phyloP scores from a whole-genome alignment of 1,140 invertebrate genomes.

The Saccostrea cuccullata region DNA sequence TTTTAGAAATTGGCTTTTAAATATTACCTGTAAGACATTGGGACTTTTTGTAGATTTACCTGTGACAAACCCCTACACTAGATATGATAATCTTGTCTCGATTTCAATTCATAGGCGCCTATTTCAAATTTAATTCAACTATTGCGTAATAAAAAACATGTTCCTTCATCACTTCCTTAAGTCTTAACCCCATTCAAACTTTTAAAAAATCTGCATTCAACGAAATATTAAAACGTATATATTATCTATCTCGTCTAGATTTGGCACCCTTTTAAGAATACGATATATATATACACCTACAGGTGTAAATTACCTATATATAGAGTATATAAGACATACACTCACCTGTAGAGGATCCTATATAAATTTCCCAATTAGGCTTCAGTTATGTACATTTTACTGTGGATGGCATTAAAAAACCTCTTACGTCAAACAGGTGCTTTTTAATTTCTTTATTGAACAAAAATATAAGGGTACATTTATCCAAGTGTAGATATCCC shows the following conservation, averaged over 20 bases:
- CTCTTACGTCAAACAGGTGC: not conserved
- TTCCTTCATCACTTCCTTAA: not conserved
- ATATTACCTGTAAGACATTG: not conserved
- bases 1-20: no score
- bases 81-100: not conserved
- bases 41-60: not conserved
- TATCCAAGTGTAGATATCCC: not conserved
- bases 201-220: not conserved
- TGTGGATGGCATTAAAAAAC: not conserved
- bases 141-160: not conserved
- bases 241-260: not conserved
- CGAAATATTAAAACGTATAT: not conserved
- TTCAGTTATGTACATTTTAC: not conserved
- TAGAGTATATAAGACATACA: not conserved
- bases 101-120: not conserved
- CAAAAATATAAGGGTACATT: no score
- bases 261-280: not conserved
- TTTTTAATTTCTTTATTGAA: no score
- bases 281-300: not conserved
- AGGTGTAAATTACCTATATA: not conserved
- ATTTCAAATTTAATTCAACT: conserved; percentile 10
- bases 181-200: not conserved
- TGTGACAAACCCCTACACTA: not conserved
- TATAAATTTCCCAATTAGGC: not conserved
- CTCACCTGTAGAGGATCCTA: not conserved